A percentile compares a stretch with the other conserved stretches of the same genome.
Conservation (phyloP, 2,797 vertebrate genomes). For the Micromesistius poutassou region DNA sequence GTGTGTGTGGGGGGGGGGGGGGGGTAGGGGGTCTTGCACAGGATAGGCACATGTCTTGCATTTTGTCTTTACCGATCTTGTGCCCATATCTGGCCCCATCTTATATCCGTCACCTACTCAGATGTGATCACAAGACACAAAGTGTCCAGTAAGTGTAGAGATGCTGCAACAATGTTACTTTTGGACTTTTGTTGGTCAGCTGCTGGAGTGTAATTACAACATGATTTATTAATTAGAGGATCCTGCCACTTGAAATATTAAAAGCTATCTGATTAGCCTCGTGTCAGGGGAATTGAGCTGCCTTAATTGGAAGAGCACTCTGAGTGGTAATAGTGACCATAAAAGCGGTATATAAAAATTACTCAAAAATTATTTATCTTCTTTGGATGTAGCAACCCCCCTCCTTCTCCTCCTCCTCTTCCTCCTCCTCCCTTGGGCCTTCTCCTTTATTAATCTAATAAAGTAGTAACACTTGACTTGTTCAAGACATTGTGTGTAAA, state of each 20-base stretch:
- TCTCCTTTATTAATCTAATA: not conserved
- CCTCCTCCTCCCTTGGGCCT: not conserved
- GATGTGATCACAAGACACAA: not conserved
- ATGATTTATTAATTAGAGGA: not conserved
- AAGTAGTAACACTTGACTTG: slow-evolving; percentile 1
- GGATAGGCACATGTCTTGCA: not conserved
- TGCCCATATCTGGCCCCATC: not conserved
- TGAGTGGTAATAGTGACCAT: not conserved
- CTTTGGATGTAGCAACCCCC: not conserved
- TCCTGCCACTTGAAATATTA: slow-evolving; percentile 7
- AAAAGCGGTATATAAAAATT: not conserved
- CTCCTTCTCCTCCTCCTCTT: not conserved
- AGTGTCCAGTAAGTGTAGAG: not conserved
- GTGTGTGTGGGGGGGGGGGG: not conserved
- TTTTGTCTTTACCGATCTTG: not conserved
- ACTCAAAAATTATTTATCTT: not conserved
- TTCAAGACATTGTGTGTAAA: not conserved
- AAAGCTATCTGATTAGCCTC: slow-evolving; percentile 2
- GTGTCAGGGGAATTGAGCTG: not conserved
- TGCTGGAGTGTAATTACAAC: not conserved
- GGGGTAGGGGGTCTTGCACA: not conserved
- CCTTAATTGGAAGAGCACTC: not conserved
- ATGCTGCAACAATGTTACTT: not conserved
- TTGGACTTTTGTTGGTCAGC: not conserved
- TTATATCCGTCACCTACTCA: not conserved